Evolutionary conservation across 2,797 vertebrate species (phyloP).

Genomic region (Micropoecilia bifurca): DNA sequence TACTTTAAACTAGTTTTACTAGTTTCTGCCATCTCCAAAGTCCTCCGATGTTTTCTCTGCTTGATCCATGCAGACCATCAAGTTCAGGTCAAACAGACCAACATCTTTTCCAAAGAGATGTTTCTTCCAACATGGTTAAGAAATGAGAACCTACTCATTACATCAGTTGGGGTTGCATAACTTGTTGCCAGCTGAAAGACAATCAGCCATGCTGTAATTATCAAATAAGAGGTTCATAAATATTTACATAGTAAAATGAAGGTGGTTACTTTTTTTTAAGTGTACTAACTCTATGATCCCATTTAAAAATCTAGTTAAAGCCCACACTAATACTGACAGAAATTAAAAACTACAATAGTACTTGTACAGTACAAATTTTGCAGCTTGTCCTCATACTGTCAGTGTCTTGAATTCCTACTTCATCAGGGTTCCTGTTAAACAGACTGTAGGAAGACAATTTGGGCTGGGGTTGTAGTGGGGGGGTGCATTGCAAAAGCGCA

Average conservation of each 20-base stretch:
- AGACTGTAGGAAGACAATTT: conserved; percentile 46
- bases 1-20: neutral
- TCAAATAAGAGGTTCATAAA: neutral
- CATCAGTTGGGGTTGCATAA: neutral
- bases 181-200: neutral
- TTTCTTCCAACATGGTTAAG: neutral
- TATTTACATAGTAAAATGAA: neutral
- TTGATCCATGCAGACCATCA: neutral
- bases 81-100: too few relatives aligned
- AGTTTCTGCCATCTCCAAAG: neutral
- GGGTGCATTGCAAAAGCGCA: conserved; percentile 12
- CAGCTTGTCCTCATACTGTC: conserved; percentile 35
- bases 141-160: neutral
- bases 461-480: neutral
- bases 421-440: conserved; percentile 51
- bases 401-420: conserved; percentile 57
- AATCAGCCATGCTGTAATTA: neutral
- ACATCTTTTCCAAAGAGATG: neutral
- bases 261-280: neutral
- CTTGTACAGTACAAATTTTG: conserved; percentile 33
- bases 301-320: conserved; percentile 21
- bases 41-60: neutral
- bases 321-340: neutral
- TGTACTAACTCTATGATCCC: neutral
- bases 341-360: conserved; percentile 10